Conservation (phyloP, 2,888 invertebrate species). For the Acronicta leporina region DNA sequence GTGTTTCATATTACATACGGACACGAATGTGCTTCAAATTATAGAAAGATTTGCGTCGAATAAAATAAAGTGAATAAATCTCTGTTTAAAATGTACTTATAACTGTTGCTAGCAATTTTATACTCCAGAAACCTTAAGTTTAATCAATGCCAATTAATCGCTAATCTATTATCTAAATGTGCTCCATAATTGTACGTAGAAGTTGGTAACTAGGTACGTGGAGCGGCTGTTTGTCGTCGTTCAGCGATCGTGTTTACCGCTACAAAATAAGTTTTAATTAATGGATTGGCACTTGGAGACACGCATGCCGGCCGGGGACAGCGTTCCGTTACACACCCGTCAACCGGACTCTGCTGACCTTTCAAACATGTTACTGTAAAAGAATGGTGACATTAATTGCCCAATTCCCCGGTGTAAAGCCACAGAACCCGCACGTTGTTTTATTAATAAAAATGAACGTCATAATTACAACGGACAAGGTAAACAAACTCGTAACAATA, state of each 20-base stretch:
- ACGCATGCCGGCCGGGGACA: conserved; percentile 76
- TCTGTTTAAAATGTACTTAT: not conserved
- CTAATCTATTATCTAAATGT: conserved; percentile 75
- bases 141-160: conserved; percentile 69
- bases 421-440: conserved; percentile 35
- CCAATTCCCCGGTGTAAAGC: conserved; percentile 21
- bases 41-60: conserved; percentile 1
- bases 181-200: conserved; percentile 74
- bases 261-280: conserved; percentile 89
- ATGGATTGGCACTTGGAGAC: conserved; percentile 87
- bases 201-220: conserved; percentile 73
- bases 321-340: conserved; percentile 72
- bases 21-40: conserved; percentile 7
- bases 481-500: conserved; percentile 45
- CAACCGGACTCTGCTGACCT: conserved; percentile 68
- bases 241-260: conserved; percentile 76
- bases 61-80: not conserved
- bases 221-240: conserved; percentile 72
- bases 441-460: conserved; percentile 46
- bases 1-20: conserved; percentile 44
- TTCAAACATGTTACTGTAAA: conserved; percentile 52
- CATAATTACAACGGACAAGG: conserved; percentile 40
- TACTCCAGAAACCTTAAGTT: conserved; percentile 18
- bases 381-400: conserved; percentile 51
- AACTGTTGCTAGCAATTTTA: conserved; percentile 8